phyloP scores from a whole-genome alignment of 1,140 invertebrate species.

The Acromyrmex echinatior region DNA sequence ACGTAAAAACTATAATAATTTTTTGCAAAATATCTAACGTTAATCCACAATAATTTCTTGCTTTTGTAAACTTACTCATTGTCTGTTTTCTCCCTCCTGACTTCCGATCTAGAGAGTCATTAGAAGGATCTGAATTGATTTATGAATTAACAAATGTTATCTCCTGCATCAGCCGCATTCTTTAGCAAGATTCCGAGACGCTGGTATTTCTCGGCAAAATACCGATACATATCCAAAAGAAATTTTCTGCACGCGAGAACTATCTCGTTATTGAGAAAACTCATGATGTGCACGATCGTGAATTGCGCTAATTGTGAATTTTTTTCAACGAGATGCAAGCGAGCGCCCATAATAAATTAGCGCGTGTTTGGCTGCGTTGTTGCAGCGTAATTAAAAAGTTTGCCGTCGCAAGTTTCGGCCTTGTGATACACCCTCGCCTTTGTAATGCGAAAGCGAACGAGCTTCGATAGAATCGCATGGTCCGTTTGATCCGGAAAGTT shows the following conservation, averaged over 20 bases:
- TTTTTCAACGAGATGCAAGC: conserved; percentile 12
- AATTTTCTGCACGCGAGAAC: not conserved
- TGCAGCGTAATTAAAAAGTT: conserved; percentile 63
- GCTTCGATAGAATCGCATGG: conserved; percentile 56
- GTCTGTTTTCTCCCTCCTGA: not conserved
- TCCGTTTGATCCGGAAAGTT: conserved; percentile 55
- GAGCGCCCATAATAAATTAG: conserved; percentile 40
- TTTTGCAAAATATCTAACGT: not conserved
- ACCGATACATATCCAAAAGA: conserved; percentile 1
- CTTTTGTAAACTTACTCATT: not conserved
- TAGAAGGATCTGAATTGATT: conserved; percentile 9
- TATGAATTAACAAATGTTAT: conserved; percentile 14
- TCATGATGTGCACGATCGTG: not conserved
- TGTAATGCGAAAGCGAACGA: conserved; percentile 37
- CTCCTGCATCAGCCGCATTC: not conserved
- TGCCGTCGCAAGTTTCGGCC: conserved; percentile 46
- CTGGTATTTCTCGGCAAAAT: conserved; percentile 16
- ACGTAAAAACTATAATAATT: no score
- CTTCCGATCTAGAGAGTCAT: not conserved
- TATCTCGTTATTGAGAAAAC: conserved; percentile 11
- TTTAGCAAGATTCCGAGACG: conserved; percentile 9
- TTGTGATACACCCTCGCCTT: conserved; percentile 37
- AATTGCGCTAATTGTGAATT: conserved; percentile 28
- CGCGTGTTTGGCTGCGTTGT: conserved; percentile 3
- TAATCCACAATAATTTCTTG: conserved; percentile 3